Evolutionary conservation across 2,113 vertebrate genomes (phyloP).

Genomic region (Reinhardtius hippoglossoides): DNA sequence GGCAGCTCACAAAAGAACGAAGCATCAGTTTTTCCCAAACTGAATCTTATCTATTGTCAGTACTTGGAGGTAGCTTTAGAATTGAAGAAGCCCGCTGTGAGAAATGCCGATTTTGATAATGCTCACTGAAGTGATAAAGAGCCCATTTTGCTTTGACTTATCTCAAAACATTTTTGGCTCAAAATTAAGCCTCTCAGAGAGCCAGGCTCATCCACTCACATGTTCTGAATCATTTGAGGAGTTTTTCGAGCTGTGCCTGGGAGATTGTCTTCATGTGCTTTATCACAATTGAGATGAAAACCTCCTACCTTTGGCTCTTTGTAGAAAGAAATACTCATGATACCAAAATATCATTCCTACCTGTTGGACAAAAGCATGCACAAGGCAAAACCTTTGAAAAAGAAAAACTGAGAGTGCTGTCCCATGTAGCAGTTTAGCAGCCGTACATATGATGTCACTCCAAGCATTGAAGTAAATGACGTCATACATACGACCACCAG

Average conservation of each 20-base stretch:
- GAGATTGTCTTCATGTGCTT: conserved; percentile 18
- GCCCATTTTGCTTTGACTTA: conserved; percentile 41
- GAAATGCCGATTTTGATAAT: conserved; percentile 60
- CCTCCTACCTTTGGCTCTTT: conserved; percentile 9
- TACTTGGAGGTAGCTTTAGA: conserved; percentile 48
- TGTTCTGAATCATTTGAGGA: conserved; percentile 47
- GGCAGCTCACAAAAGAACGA: conserved; percentile 40
- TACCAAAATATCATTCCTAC: conserved; percentile 55
- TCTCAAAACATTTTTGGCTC: conserved; percentile 40
- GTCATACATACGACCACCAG: conserved; percentile 97
- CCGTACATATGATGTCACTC: conserved; percentile 99
- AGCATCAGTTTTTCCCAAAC: conserved; percentile 45
- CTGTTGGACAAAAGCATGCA: conserved; percentile 26
- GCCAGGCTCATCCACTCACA: conserved; percentile 28
- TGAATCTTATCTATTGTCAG: conserved; percentile 65
- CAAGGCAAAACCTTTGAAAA: neutral
- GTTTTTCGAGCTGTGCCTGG: conserved; percentile 15
- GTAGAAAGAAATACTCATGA: neutral
- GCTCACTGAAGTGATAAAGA: conserved; percentile 45
- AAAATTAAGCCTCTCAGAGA: conserved; percentile 55
- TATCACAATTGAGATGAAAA: conserved; percentile 25
- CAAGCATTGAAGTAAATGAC: conserved; percentile 95
- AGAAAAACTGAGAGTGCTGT: conserved; percentile 68
- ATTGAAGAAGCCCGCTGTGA: conserved; percentile 25
- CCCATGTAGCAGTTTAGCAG: conserved; percentile 94